Conservation (phyloP, 2,888 invertebrate genomes). For the Temnothorax rugatulus region DNA sequence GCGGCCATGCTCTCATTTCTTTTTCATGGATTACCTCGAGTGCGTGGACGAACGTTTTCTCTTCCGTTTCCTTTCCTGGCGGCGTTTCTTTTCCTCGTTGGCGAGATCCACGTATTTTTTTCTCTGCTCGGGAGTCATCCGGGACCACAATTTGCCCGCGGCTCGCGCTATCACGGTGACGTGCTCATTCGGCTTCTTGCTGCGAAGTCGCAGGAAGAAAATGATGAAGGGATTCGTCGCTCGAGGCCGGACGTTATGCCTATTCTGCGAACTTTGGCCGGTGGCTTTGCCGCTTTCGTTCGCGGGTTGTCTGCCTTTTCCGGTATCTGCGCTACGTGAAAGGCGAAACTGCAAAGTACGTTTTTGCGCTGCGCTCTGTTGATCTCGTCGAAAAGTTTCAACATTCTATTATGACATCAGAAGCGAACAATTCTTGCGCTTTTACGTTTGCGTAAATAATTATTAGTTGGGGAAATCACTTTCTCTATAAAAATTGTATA, state of each 20-base stretch:
- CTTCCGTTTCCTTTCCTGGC: constrained; percentile 72
- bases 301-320: constrained; percentile 32
- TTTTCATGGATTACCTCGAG: constrained; percentile 41
- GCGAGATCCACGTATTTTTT: constrained; percentile 83
- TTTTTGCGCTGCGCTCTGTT: constrained; percentile 56
- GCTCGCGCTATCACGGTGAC: constrained; percentile 80
- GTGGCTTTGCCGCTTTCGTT: constrained; percentile 18
- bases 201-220: constrained; percentile 80
- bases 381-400: background rate
- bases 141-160: constrained; percentile 82
- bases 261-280: constrained; percentile 31
- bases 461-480: background rate
- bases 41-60: constrained; percentile 53
- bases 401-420: background rate
- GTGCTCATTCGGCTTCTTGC: constrained; percentile 77
- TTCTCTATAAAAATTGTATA: background rate
- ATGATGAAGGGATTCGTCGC: constrained; percentile 83
- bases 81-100: constrained; percentile 80
- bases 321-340: constrained; percentile 73
- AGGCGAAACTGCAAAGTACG: constrained; percentile 73
- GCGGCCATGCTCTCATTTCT: background rate
- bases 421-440: background rate
- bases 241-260: constrained; percentile 48
- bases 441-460: background rate
- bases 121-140: constrained; percentile 79